Evolutionary conservation across 2,113 vertebrate genomes (phyloP).

Genomic region (Ranitomeya variabilis): DNA sequence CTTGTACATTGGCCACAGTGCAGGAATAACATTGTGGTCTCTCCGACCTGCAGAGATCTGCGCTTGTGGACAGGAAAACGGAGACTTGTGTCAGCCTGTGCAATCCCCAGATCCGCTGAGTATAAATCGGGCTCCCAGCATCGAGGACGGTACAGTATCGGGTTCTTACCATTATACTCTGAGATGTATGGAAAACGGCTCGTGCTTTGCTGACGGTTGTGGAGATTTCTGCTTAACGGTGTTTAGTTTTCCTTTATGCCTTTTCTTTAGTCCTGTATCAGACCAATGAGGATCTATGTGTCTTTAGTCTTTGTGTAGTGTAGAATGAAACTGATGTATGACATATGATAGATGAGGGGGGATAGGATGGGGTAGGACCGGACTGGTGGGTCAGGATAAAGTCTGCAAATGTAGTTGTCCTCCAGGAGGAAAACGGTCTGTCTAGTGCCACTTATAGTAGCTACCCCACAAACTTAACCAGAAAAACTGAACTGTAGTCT

Average conservation of each 20-base stretch:
- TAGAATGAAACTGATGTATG: too few relatives aligned
- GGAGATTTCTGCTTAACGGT: neutral
- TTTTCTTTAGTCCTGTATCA: neutral
- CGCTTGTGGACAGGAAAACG: slow-evolving; percentile 74
- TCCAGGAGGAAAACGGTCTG: too few relatives aligned
- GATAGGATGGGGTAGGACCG: too few relatives aligned
- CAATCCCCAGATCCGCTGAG: slow-evolving; percentile 68
- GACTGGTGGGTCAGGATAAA: too few relatives aligned
- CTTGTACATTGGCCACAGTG: slow-evolving; percentile 14
- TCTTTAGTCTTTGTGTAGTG: neutral
- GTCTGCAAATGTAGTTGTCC: too few relatives aligned
- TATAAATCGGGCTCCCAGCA: slow-evolving; percentile 63
- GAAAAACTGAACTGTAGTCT: too few relatives aligned
- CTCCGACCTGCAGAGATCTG: slow-evolving; percentile 76
- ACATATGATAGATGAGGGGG: too few relatives aligned
- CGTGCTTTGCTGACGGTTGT: neutral
- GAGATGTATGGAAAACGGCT: neutral
- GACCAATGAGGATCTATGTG: neutral
- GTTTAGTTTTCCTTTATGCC: neutral
- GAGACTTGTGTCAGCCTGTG: slow-evolving; percentile 66
- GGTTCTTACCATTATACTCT: neutral
- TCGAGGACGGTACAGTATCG: slow-evolving; percentile 75
- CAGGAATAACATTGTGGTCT: slow-evolving; percentile 9
- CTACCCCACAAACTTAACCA: too few relatives aligned
- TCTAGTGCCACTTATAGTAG: too few relatives aligned